Evolutionary conservation across 2,113 vertebrate species (phyloP).

Genomic region (Eonycteris spelaea): DNA sequence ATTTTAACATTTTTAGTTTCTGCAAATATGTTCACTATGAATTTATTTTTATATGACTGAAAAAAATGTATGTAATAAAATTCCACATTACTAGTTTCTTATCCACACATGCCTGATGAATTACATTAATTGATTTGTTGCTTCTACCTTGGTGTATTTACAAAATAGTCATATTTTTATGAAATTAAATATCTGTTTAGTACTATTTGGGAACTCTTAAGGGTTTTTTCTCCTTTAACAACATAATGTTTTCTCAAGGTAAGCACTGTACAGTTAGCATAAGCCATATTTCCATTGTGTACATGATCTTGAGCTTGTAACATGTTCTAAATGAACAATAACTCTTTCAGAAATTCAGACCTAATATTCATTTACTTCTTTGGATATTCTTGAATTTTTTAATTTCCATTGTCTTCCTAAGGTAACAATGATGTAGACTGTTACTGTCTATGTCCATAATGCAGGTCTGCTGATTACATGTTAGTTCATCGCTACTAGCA

Average conservation of each 20-base stretch:
- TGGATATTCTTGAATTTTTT: not conserved
- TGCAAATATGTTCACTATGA: conserved; percentile 23
- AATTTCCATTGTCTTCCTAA: not conserved
- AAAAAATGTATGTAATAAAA: conserved; percentile 43
- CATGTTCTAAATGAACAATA: not conserved
- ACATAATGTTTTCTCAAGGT: not conserved
- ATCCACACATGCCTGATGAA: not conserved
- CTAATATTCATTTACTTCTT: not conserved
- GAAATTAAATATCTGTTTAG: not conserved
- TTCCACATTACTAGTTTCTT: not conserved
- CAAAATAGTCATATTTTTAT: conserved; percentile 19
- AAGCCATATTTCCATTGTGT: not conserved
- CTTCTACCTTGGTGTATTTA: not conserved
- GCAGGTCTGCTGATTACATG: not conserved
- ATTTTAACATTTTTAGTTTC: not conserved
- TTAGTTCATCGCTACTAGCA: not conserved
- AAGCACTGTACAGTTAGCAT: not conserved
- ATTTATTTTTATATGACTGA: not conserved
- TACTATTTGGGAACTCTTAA: not conserved
- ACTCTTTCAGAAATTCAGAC: not conserved
- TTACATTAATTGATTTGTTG: not conserved
- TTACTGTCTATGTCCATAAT: not conserved
- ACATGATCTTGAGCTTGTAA: not conserved
- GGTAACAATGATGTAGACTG: not conserved
- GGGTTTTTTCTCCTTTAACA: not conserved